Percentiles rank a stretch among this genome's conserved stretches.
Conservation (phyloP, 2,888 invertebrate species). For the Sesia apiformis region DNA sequence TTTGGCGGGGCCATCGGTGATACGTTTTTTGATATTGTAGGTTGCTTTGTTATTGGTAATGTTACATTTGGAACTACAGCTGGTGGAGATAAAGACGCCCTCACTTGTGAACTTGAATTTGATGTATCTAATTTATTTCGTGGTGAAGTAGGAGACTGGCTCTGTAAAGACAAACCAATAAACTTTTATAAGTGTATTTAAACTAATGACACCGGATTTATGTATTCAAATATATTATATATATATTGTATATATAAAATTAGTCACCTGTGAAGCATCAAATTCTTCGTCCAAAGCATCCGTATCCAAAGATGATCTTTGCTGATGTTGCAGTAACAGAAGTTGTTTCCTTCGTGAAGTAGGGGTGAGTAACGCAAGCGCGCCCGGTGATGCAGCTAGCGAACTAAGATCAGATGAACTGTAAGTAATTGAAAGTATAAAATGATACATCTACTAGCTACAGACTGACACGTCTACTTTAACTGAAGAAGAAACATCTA, state of each 20-base stretch:
- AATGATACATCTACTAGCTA: not conserved
- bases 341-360: conserved; percentile 86
- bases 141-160: conserved; percentile 69
- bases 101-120: conserved; percentile 42
- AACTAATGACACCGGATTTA: not conserved
- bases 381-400: conserved; percentile 69
- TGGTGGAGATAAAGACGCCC: conserved; percentile 60
- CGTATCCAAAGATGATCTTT: conserved; percentile 89
- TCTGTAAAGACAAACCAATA: conserved; percentile 30
- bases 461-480: not conserved
- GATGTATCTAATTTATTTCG: conserved; percentile 65
- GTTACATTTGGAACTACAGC: conserved; percentile 59
- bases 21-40: conserved; percentile 47
- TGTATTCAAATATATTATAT: not conserved
- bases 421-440: conserved; percentile 10
- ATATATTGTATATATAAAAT: too few relatives aligned
- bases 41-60: conserved; percentile 66
- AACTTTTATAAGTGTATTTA: not conserved
- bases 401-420: conserved; percentile 70
- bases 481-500: not conserved
- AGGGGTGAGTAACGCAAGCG: conserved; percentile 80
- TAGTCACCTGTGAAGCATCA: conserved; percentile 73
- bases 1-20: conserved; percentile 42
- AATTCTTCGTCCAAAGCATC: conserved; percentile 85
- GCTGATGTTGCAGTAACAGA: conserved; percentile 86